These are phyloP conservation scores for Aleiodes sp. DNA, from an alignment of 1,140 invertebrate species.

Conservation along the genomic window DNA sequence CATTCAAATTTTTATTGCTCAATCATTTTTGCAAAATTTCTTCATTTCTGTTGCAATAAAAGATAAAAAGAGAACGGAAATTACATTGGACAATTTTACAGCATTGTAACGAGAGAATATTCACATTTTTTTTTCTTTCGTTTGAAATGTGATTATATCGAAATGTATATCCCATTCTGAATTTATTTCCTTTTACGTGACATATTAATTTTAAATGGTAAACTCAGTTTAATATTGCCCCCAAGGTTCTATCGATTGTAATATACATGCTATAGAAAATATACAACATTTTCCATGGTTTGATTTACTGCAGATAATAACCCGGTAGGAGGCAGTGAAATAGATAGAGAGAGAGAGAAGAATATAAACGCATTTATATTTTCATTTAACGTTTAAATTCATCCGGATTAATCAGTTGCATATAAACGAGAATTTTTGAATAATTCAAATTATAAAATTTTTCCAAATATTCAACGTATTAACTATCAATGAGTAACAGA, in stretches of 20 bases:
- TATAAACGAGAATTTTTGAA: background rate
- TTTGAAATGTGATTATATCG: too few species aligned
- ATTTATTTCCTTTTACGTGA: background rate
- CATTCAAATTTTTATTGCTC: too few species aligned
- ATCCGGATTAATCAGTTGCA: background rate
- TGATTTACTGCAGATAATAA: background rate
- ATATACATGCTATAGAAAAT: background rate
- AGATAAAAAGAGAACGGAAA: too few species aligned
- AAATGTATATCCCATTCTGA: background rate
- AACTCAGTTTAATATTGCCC: too few species aligned
- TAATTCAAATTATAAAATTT: background rate
- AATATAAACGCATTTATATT: background rate
- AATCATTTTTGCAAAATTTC: too few species aligned
- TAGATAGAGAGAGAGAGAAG: background rate
- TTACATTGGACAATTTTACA: too few species aligned
- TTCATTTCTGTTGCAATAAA: too few species aligned
- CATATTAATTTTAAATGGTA: background rate
- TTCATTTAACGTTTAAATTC: background rate
- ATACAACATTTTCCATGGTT: background rate
- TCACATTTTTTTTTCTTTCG: too few species aligned
- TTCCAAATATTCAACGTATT: background rate
- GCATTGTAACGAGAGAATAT: too few species aligned
- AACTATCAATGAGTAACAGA: background rate
- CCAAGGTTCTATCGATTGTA: background rate
- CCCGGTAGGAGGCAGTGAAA: too few species aligned